Percentiles rank a stretch among this genome's conserved stretches.
Evolutionary conservation across 1,140 invertebrate genomes (phyloP).

Genomic region (Bombyx mori): DNA sequence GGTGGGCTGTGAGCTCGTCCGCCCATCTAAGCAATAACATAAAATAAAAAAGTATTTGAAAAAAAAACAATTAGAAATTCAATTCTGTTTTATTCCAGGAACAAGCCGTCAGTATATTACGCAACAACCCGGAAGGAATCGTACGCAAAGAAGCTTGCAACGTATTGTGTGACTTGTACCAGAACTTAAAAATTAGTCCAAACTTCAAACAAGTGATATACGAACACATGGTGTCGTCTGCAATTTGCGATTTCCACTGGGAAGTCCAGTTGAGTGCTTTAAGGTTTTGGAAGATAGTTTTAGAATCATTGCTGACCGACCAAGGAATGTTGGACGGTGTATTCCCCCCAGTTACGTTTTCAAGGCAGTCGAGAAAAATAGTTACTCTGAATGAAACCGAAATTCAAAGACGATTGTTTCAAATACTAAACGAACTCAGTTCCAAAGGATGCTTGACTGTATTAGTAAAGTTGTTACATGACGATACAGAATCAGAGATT

Average conservation of each 20-base stretch:
- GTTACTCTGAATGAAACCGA: constrained; percentile 78
- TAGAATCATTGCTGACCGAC: constrained; percentile 75
- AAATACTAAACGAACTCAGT: constrained; percentile 77
- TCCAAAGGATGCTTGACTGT: constrained; percentile 78
- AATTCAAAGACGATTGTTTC: constrained; percentile 76
- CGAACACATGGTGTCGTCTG: constrained; percentile 74
- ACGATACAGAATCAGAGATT: constrained; percentile 81
- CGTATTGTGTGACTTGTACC: constrained; percentile 77
- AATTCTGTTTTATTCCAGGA: constrained; percentile 65
- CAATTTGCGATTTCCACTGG: constrained; percentile 82
- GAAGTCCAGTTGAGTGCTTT: constrained; percentile 82
- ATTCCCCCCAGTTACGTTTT: constrained; percentile 84
- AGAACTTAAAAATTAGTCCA: constrained; percentile 73
- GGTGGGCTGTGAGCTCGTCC: too few species aligned
- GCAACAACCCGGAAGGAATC: constrained; percentile 81
- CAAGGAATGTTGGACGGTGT: constrained; percentile 85
- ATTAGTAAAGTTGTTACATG: constrained; percentile 74
- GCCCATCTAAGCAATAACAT: background rate
- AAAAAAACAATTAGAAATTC: background rate
- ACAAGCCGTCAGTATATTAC: constrained; percentile 73
- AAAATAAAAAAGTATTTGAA: background rate
- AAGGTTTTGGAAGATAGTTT: constrained; percentile 79
- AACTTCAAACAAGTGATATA: constrained; percentile 65
- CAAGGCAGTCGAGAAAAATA: constrained; percentile 83
- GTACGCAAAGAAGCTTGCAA: constrained; percentile 79